Evolutionary conservation across 1,140 invertebrate species (phyloP).

Genomic region (Lepidurus packardi): DNA sequence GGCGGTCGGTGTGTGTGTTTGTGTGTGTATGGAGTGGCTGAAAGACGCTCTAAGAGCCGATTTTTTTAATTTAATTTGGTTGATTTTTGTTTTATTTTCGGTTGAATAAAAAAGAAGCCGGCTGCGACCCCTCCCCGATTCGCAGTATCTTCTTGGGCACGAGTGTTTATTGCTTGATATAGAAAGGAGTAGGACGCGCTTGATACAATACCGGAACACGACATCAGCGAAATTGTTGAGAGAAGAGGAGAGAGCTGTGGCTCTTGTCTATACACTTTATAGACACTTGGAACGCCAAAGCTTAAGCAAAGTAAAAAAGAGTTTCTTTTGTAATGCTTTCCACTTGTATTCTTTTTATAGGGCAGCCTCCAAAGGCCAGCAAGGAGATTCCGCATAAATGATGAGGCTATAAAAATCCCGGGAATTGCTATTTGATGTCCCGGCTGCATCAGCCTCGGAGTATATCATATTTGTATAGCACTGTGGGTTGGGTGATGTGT

Average conservation of each 20-base stretch:
- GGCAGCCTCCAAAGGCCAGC: not conserved
- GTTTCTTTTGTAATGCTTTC: not conserved
- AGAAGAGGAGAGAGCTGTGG: not conserved
- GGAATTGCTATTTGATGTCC: not conserved
- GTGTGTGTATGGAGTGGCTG: not conserved
- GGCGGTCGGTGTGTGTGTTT: not conserved
- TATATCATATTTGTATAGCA: not conserved
- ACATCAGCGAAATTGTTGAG: not conserved
- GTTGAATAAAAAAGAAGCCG: too few relatives aligned
- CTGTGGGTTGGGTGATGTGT: not conserved
- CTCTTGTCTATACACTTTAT: slow-evolving; percentile 10
- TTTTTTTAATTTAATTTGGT: not conserved
- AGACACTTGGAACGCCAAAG: not conserved
- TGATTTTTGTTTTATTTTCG: not conserved
- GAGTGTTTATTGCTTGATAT: not conserved
- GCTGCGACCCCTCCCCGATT: too few relatives aligned
- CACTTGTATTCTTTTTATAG: not conserved
- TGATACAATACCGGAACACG: slow-evolving; percentile 12
- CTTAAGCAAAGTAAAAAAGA: not conserved
- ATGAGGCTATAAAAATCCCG: not conserved
- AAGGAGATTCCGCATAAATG: not conserved
- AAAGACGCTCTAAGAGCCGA: not conserved
- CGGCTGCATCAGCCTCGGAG: slow-evolving; percentile 1
- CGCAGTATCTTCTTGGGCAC: not conserved
- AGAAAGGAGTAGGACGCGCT: not conserved